phyloP scores from a whole-genome alignment of 2,888 invertebrate species.

The Apodemia mormo region DNA sequence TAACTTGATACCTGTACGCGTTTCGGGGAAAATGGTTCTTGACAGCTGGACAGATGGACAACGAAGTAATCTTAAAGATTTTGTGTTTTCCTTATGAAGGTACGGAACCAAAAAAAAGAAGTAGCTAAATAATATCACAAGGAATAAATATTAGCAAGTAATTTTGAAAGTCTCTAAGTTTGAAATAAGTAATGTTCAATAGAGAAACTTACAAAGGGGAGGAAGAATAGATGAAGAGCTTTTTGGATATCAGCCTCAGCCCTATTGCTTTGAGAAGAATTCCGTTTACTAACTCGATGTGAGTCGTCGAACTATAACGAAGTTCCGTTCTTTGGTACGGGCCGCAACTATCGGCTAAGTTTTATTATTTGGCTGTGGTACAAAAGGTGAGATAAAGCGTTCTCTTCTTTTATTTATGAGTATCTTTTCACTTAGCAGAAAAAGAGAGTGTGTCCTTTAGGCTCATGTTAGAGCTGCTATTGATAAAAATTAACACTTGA shows the following conservation, averaged over 20 bases:
- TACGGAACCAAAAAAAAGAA: too few relatives aligned
- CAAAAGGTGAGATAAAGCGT: slow-evolving; percentile 33
- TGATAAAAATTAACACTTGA: too few relatives aligned
- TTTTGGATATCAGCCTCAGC: slow-evolving; percentile 13
- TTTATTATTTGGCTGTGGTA: slow-evolving; percentile 46
- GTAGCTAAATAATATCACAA: too few relatives aligned
- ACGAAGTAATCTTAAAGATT: too few relatives aligned
- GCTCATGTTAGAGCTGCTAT: not conserved
- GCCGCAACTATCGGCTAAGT: slow-evolving; percentile 64
- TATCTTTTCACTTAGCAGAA: not conserved
- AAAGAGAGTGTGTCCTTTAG: not conserved
- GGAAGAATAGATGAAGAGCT: slow-evolving; percentile 13
- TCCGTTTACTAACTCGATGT: slow-evolving; percentile 16
- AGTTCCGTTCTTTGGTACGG: slow-evolving; percentile 54
- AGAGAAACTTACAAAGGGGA: slow-evolving; percentile 2
- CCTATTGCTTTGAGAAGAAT: slow-evolving; percentile 16
- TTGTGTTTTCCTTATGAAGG: too few relatives aligned
- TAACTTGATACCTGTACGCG: too few relatives aligned
- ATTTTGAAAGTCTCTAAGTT: slow-evolving; percentile 2
- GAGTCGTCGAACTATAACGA: slow-evolving; percentile 45
- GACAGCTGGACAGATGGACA: too few relatives aligned
- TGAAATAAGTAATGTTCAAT: slow-evolving; percentile 8
- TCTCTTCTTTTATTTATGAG: not conserved
- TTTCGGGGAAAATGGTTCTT: too few relatives aligned
- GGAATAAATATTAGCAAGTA: not conserved